Evolutionary conservation across 1,140 invertebrate species (phyloP).

Genomic region (Cataglyphis hispanica): DNA sequence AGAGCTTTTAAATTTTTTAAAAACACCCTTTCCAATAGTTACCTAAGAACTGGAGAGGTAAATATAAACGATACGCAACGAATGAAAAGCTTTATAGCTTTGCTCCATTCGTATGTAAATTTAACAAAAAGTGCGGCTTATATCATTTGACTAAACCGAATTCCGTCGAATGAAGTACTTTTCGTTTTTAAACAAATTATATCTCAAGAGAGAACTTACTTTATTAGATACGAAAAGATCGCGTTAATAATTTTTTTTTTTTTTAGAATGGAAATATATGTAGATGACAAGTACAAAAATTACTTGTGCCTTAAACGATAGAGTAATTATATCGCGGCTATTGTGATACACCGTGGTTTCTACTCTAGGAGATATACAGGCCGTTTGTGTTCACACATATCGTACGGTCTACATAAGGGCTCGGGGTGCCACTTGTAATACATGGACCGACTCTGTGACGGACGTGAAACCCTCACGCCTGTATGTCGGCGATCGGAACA

Average conservation of each 20-base stretch:
- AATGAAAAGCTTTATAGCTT: background rate
- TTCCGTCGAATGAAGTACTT: background rate
- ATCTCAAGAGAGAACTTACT: background rate
- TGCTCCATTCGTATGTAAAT: conserved; percentile 50
- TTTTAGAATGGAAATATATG: background rate
- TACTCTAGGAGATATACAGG: background rate
- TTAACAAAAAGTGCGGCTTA: background rate
- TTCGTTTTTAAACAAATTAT: background rate
- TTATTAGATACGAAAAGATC: background rate
- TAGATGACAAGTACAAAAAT: background rate
- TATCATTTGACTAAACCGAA: conserved; percentile 12
- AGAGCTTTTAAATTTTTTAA: conserved; percentile 32
- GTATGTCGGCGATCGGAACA: background rate
- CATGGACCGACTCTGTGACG: background rate
- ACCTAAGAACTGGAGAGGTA: background rate
- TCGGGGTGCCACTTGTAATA: background rate
- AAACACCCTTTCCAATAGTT: background rate
- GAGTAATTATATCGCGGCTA: background rate
- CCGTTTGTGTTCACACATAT: conserved; percentile 25
- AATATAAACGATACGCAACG: background rate
- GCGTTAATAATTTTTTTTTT: background rate
- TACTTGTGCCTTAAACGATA: background rate
- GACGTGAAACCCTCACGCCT: background rate
- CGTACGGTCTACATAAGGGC: background rate
- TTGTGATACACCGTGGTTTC: background rate